Evolutionary conservation across 2,888 invertebrate species (phyloP), one percentile per base, ranked within the genome.

Genomic region (Agrilus cyanescens): DNA sequence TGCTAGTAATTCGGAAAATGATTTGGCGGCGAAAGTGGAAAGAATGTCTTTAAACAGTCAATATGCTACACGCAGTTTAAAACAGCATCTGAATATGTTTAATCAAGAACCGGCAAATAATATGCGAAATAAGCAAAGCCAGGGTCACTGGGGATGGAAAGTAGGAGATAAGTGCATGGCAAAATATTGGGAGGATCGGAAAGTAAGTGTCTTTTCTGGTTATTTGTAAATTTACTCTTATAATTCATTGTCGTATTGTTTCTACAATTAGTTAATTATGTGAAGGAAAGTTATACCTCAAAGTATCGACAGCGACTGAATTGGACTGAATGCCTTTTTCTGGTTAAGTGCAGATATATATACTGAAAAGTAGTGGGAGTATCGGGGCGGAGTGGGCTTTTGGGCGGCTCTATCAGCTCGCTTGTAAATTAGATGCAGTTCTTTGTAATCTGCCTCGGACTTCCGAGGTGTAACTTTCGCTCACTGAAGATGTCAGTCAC

Each of bases 101-200:
- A 43, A 47, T 38, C 25, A 25, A 25, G 25, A 25, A 20, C 39
- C 32, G 31, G 12, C 20, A 13, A n/a, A 10, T 15, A 25, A 25
- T 10, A 25, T 4, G 4, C 8, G 42, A 44, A 18, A 41, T 43
- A 36, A 44, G 35, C 15, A 41, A 46, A 37, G 41, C 41, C 20
- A 15, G 13, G 34, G 38, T n/a, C 25, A 12, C 6, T 66, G 68
- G 62, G 72, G 71, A 51, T 88, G 85, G 86, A 81, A 80, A 59
- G 69, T 78, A 38, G 89, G 88, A 10, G 89, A 90, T 60, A 76
- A 81, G 46, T 89, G 89, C 59, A 73, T 89, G 66, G 91, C 91
- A 6, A 85, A 88, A 58, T 93, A 93, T 67, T 91, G 91, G 91
- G 90, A 91, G 64, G 91, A 91, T 67, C 82, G 85, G 57, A 80